phyloP scores from a whole-genome alignment of 2,888 invertebrate genomes.

The Andricus quercusramuli region DNA sequence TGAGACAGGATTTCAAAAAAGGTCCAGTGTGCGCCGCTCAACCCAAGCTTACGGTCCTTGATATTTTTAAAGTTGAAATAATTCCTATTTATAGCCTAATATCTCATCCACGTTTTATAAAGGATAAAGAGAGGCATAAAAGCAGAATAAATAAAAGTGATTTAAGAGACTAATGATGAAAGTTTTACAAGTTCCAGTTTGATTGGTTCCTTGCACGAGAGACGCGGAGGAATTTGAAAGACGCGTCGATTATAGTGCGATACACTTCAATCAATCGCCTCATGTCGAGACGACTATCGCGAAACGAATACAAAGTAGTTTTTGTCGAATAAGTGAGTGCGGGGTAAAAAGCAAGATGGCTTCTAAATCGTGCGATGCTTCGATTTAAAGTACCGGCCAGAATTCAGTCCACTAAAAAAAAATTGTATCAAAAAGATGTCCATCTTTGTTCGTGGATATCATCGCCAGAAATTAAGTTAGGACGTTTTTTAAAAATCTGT shows the following conservation, averaged over 20 bases:
- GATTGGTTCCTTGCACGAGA: neutral
- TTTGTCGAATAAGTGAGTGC: conserved; percentile 18
- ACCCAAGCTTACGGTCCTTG: no score
- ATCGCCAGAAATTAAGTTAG: no score
- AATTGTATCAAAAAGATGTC: no score
- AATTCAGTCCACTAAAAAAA: no score
- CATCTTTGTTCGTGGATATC: no score
- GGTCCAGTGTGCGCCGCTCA: no score
- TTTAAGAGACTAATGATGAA: neutral
- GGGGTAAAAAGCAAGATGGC: conserved; percentile 6
- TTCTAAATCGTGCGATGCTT: conserved; percentile 12
- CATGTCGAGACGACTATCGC: conserved; percentile 26
- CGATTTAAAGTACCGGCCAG: conserved; percentile 1
- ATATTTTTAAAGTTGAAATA: no score
- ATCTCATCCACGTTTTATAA: neutral
- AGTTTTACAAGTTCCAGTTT: neutral
- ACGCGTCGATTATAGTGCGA: conserved; percentile 16
- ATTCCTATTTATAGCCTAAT: neutral
- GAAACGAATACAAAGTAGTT: conserved; percentile 32
- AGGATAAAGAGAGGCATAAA: neutral
- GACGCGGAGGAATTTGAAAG: conserved; percentile 29
- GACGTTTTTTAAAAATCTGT: no score
- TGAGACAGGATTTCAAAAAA: no score
- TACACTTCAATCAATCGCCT: conserved; percentile 32
- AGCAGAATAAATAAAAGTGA: neutral